These are phyloP conservation scores for Scartelaos histophorus DNA, from an alignment of 2,113 vertebrate species.

Conservation along the genomic window DNA sequence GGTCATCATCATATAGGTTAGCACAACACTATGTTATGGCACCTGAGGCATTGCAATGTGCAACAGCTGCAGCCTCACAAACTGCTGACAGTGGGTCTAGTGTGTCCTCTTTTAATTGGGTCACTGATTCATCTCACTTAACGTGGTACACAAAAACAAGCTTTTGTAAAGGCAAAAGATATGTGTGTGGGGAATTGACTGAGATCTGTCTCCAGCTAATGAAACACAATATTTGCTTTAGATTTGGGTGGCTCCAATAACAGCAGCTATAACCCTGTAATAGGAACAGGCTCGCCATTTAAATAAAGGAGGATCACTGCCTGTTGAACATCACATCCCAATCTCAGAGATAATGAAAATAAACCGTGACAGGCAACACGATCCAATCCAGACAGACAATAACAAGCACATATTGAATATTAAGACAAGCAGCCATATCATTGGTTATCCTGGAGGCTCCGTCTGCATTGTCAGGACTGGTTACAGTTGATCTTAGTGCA, in stretches of 20 bases:
- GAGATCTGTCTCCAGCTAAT: constrained; percentile 33
- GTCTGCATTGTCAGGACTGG: constrained; percentile 49
- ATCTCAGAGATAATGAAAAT: constrained; percentile 42
- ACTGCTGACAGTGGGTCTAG: constrained; percentile 53
- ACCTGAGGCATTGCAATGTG: constrained; percentile 45
- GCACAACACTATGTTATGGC: constrained; percentile 19
- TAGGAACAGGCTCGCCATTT: constrained; percentile 33
- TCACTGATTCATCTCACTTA: constrained; percentile 58
- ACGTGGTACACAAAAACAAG: constrained; percentile 44
- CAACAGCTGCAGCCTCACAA: constrained; percentile 46
- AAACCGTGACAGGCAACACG: constrained; percentile 28
- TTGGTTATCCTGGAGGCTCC: constrained; percentile 42
- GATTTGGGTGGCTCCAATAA: constrained; percentile 39
- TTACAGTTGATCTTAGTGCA: constrained; percentile 42
- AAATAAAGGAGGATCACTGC: constrained; percentile 29
- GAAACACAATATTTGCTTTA: constrained; percentile 45
- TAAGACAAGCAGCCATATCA: constrained; percentile 54
- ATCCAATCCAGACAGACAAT: constrained; percentile 32
- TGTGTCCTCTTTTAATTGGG: constrained; percentile 59
- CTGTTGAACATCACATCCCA: constrained; percentile 33
- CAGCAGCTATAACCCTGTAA: constrained; percentile 24
- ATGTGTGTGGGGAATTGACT: constrained; percentile 16
- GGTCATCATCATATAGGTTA: constrained; percentile 29
- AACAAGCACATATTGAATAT: constrained; percentile 32
- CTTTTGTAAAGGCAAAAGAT: constrained; percentile 1